These are phyloP conservation scores for Dicranocentrus wangi DNA, from an alignment of 2,888 invertebrate genomes.

Conservation along the genomic window DNA sequence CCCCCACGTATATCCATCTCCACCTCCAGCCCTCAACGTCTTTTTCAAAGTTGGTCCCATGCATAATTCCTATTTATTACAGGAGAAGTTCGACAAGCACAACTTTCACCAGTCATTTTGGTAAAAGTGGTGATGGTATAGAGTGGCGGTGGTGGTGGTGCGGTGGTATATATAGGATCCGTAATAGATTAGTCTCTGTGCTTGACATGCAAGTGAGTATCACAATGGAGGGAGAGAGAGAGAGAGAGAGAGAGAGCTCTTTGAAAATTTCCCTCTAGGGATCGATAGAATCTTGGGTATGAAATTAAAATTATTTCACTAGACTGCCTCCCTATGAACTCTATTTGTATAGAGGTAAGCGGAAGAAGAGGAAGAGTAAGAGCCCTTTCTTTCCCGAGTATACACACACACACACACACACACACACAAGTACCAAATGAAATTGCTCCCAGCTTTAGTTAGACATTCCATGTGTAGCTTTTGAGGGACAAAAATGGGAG, in stretches of 20 bases:
- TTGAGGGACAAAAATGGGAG: slow-evolving; percentile 37
- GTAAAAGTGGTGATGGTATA: slow-evolving; percentile 3
- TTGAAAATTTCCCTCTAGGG: slow-evolving; percentile 59
- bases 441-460: slow-evolving; percentile 41
- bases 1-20: slow-evolving; percentile 6
- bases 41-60: slow-evolving; percentile 39
- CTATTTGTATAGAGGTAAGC: slow-evolving; percentile 46
- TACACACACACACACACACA: not conserved
- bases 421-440: slow-evolving; percentile 39
- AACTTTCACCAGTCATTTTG: slow-evolving; percentile 30
- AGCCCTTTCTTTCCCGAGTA: slow-evolving; percentile 33
- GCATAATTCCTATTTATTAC: slow-evolving; percentile 49
- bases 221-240: too few species aligned
- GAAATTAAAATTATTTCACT: slow-evolving; percentile 61
- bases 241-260: slow-evolving; percentile 33
- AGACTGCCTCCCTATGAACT: slow-evolving; percentile 48
- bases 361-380: slow-evolving; percentile 6
- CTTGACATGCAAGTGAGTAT: slow-evolving; percentile 54
- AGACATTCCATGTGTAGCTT: slow-evolving; percentile 7
- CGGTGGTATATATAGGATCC: slow-evolving; percentile 28
- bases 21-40: slow-evolving; percentile 10
- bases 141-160: slow-evolving; percentile 25
- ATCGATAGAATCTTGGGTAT: slow-evolving; percentile 61
- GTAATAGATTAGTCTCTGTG: slow-evolving; percentile 56
- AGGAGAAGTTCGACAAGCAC: slow-evolving; percentile 20